Percentiles rank a stretch among this genome's conserved stretches.
These are phyloP conservation scores for Caenorhabditis sp. DNA, from an alignment of 2,888 invertebrate genomes.

Conservation along the genomic window DNA sequence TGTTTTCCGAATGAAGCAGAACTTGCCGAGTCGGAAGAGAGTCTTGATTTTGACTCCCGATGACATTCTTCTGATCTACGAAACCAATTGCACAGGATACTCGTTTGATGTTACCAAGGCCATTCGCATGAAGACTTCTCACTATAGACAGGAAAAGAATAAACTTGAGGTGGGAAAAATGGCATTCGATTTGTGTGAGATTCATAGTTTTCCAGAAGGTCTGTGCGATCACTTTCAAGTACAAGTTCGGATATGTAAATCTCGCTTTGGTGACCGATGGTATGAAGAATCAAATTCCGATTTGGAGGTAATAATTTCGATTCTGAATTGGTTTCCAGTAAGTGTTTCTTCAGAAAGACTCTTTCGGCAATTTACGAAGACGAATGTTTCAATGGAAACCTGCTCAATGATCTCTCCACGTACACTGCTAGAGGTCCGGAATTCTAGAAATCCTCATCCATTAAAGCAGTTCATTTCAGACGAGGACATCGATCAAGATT, in stretches of 20 bases:
- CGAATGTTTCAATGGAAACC: conserved; percentile 33
- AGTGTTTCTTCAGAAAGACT: conserved; percentile 28
- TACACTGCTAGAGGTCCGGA: conserved; percentile 54
- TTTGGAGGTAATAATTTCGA: conserved; percentile 44
- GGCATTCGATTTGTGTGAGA: background rate
- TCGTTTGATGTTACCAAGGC: conserved; percentile 45
- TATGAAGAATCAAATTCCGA: conserved; percentile 48
- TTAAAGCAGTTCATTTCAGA: conserved; percentile 16
- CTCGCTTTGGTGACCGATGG: conserved; percentile 17
- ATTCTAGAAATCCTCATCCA: too few species aligned
- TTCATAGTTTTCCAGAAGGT: conserved; percentile 16
- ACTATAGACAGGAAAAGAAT: background rate
- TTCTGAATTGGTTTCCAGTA: background rate
- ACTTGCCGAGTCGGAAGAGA: conserved; percentile 45
- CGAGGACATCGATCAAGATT: conserved; percentile 18
- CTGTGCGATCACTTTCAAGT: conserved; percentile 55
- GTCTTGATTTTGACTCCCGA: conserved; percentile 50
- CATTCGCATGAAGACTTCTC: conserved; percentile 37
- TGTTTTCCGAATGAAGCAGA: conserved; percentile 39
- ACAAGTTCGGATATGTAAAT: conserved; percentile 54
- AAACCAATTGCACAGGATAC: conserved; percentile 64
- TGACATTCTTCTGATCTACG: conserved; percentile 52
- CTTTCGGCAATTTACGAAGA: conserved; percentile 47
- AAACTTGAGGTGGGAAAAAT: background rate
- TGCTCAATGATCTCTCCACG: conserved; percentile 33